Evolutionary conservation across 2,113 vertebrate species (phyloP).

Genomic region (Catagonus wagneri): DNA sequence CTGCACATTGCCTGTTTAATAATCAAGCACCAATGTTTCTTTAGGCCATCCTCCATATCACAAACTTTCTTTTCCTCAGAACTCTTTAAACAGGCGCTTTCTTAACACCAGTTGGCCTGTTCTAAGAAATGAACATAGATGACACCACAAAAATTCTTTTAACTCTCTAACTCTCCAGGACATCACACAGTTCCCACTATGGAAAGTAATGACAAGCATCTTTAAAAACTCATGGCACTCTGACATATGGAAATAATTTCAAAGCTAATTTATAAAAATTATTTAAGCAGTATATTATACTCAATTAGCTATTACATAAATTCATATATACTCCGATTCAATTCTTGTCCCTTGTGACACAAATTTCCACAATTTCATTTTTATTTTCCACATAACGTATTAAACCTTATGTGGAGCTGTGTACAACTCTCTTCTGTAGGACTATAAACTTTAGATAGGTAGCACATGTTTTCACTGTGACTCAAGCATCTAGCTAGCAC

Average conservation of each 20-base stretch:
- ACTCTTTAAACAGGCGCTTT: constrained; percentile 11
- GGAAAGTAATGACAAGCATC: background rate
- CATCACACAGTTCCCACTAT: background rate
- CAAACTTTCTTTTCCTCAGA: background rate
- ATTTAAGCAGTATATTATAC: background rate
- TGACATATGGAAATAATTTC: constrained; percentile 39
- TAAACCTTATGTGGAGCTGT: background rate
- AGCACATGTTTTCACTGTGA: background rate
- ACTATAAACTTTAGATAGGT: constrained; percentile 10
- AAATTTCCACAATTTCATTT: constrained; percentile 22
- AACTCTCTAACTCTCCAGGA: background rate
- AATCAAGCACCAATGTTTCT: constrained; percentile 27
- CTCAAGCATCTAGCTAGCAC: background rate
- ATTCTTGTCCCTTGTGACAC: background rate
- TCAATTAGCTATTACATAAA: constrained; percentile 33
- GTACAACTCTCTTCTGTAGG: background rate
- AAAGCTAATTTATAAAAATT: constrained; percentile 47
- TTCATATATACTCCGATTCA: constrained; percentile 18
- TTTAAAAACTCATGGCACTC: background rate
- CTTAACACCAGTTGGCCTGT: background rate
- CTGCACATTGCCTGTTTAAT: background rate
- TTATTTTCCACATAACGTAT: background rate
- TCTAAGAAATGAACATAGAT: constrained; percentile 6
- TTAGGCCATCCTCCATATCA: background rate
- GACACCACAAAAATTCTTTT: constrained; percentile 42